Conservation (phyloP, 1,140 invertebrate genomes). For the Saxidomus purpurata region DNA sequence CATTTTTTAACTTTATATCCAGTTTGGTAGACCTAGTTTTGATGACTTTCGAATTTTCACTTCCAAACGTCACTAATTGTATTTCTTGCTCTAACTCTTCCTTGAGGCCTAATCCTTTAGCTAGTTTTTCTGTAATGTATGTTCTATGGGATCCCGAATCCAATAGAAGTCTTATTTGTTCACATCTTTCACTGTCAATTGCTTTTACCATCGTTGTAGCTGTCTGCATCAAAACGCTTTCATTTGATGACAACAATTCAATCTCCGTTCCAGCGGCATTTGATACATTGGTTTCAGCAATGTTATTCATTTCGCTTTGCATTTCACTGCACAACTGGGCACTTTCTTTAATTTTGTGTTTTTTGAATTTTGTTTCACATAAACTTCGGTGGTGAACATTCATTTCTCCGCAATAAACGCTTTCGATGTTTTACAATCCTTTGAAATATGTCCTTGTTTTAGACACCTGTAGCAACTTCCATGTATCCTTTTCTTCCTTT, state of each 20-base stretch:
- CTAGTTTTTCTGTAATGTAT: background rate
- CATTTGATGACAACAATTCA: background rate
- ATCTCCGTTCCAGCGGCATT: background rate
- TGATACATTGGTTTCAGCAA: background rate
- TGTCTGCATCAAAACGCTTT: slow-evolving; percentile 41
- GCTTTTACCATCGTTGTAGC: background rate
- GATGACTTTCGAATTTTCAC: background rate
- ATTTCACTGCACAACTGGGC: background rate
- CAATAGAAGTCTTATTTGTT: background rate
- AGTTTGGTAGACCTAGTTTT: background rate
- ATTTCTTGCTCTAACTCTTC: background rate
- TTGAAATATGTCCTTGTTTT: slow-evolving; percentile 24
- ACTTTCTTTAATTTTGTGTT: background rate
- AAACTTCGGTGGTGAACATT: slow-evolving; percentile 19
- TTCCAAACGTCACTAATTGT: background rate
- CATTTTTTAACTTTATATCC: background rate
- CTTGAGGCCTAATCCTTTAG: background rate
- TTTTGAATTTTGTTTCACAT: background rate
- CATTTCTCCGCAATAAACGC: slow-evolving; percentile 14
- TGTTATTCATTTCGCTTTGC: background rate
- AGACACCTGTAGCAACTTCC: slow-evolving; percentile 32
- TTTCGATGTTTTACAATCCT: background rate
- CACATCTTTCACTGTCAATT: background rate
- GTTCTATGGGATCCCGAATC: slow-evolving; percentile 9
- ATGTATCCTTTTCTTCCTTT: background rate